Evolutionary conservation across 2,888 invertebrate species (phyloP), one percentile per base, ranked within the genome.

Genomic region (Nomada fucata): DNA sequence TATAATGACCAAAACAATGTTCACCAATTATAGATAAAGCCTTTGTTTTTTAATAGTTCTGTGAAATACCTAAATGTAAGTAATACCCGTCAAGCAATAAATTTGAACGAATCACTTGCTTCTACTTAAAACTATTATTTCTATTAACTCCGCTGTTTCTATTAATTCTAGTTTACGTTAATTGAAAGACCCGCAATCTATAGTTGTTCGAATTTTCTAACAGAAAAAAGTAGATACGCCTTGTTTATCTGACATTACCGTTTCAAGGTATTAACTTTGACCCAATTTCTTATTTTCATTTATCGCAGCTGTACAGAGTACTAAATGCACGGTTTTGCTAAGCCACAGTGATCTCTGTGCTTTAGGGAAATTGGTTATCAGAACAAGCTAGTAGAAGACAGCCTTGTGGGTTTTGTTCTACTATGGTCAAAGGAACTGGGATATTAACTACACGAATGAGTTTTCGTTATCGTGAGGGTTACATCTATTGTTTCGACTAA

Each of bases 221-320:
- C 11, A 47, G 47, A 47, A 36, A 36, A 36, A 36, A 36, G 29
- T 29, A 29, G 36, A 36, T 36, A 36, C 36, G 36, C 36, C 36
- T 36, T 36, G 36, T 36, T 36, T 36, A 36, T 36, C 36, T 36
- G 36, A 36, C 36, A 36, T 36, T 36, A 36, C 36, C 44, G 11
- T 42, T 18, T 71, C 71, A 52, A 61, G 60, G 52, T 23, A 61
- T 36, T 36, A 42, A 57, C 57, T 65, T 59, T 18, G 65, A 74
- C 65, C 65, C 29, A 47, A 47, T 65, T 20, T 74, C 47, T 74
- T 74, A 59, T 50, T 65, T 73, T 50, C 36, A 65, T 74, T 55
- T 52, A 52, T 60, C 42, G 50, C 5, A 0, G 1, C 36, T 29
- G 10, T n/a, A 10, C 9, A 2, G 50, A 29, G 67, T 67, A 67